phyloP scores from a whole-genome alignment of 1,140 invertebrate genomes.

The Drosophila sp. region DNA sequence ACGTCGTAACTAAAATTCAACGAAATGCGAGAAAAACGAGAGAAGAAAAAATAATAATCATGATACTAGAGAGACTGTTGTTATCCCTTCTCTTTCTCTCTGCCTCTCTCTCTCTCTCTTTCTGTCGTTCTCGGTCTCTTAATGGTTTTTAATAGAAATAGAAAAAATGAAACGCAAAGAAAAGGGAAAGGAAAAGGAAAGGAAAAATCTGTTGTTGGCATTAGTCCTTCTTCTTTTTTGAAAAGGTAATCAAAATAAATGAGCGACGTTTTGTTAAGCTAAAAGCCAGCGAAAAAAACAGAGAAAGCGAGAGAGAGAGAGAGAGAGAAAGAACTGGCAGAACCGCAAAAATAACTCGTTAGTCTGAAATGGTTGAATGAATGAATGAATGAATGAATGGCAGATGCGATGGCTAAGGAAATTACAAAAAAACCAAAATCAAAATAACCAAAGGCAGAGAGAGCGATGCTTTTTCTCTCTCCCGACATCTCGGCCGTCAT shows the following conservation, averaged over 20 bases:
- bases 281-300: conserved; percentile 31
- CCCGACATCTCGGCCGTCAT: neutral
- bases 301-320: neutral
- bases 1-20: conserved; percentile 66
- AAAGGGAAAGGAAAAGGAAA: conserved; percentile 14
- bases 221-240: conserved; percentile 35
- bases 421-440: conserved; percentile 6
- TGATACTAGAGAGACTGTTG: conserved; percentile 10
- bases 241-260: conserved; percentile 81
- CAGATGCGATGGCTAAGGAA: neutral
- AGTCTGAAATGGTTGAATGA: conserved; percentile 42
- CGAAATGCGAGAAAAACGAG: conserved; percentile 34
- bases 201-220: conserved; percentile 54
- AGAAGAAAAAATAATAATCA: conserved; percentile 53
- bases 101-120: neutral
- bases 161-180: conserved; percentile 18
- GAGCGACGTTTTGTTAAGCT: conserved; percentile 69
- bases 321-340: neutral
- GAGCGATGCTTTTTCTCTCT: no score
- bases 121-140: conserved; percentile 7
- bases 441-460: conserved; percentile 9
- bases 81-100: conserved; percentile 15
- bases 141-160: conserved; percentile 38
- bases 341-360: conserved; percentile 71
- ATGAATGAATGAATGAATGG: conserved; percentile 38